phyloP scores from a whole-genome alignment of 1,140 invertebrate genomes.

The Listronotus bonariensis region DNA sequence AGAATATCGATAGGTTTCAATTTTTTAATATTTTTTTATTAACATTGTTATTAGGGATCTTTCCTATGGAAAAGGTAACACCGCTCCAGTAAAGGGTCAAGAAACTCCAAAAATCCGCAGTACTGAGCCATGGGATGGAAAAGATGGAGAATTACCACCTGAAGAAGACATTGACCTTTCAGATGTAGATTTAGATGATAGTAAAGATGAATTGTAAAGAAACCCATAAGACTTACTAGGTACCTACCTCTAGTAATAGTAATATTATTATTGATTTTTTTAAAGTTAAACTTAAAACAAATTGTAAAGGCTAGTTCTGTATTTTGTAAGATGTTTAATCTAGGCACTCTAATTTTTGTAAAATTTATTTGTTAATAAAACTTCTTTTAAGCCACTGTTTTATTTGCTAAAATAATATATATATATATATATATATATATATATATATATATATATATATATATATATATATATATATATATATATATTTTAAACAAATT shows the following conservation, averaged over 20 bases:
- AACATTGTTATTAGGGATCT: conserved; percentile 72
- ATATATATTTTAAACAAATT: no score
- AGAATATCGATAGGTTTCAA: not conserved
- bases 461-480: no score
- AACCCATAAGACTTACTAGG: conserved; percentile 22
- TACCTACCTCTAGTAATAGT: conserved; percentile 8
- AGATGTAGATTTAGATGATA: conserved; percentile 83
- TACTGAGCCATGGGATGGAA: conserved; percentile 92
- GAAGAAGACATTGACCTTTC: conserved; percentile 94
- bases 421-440: no score
- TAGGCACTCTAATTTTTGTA: conserved; percentile 11
- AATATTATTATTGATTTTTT: not conserved
- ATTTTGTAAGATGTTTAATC: conserved; percentile 9
- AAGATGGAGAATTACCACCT: conserved; percentile 87
- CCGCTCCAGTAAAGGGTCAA: conserved; percentile 84
- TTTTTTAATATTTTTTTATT: not conserved
- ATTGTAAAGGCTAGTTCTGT: conserved; percentile 1
- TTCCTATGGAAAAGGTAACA: conserved; percentile 92
- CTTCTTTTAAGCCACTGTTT: not conserved
- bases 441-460: no score
- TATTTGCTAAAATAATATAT: no score
- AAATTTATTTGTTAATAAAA: conserved; percentile 16
- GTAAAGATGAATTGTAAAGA: conserved; percentile 79
- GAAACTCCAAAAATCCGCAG: conserved; percentile 77
- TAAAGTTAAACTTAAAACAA: not conserved